Conservation (phyloP, 64 coral and sea anemone genomes). For the Montipora sp. region DNA sequence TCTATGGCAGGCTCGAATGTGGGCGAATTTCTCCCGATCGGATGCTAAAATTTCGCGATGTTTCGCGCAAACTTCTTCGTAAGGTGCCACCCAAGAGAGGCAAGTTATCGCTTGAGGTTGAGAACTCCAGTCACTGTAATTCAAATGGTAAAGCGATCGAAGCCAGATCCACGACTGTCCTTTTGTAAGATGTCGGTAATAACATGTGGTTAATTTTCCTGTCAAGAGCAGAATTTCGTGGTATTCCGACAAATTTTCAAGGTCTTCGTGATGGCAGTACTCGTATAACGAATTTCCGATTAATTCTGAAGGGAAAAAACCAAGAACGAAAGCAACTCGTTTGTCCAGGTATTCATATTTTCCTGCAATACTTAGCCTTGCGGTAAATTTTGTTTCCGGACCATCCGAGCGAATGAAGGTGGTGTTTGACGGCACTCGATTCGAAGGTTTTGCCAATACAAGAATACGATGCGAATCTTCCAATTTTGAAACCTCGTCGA, state of each 20-base stretch:
- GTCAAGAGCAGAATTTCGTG: background rate
- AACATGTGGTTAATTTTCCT: slow-evolving; percentile 23
- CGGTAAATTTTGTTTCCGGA: slow-evolving; percentile 10
- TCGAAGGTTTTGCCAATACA: slow-evolving; percentile 11
- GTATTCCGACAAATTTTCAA: slow-evolving; percentile 17
- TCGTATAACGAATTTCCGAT: slow-evolving; percentile 10
- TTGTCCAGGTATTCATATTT: slow-evolving; percentile 43
- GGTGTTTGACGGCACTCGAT: background rate
- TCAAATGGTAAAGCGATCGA: slow-evolving; percentile 3
- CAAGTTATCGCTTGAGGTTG: slow-evolving; percentile 13
- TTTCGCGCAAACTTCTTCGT: slow-evolving; percentile 11
- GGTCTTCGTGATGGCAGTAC: slow-evolving; percentile 21
- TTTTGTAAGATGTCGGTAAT: slow-evolving; percentile 23
- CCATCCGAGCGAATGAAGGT: background rate
- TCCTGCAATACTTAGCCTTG: background rate
- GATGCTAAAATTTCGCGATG: background rate
- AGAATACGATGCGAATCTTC: background rate
- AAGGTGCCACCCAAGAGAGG: background rate
- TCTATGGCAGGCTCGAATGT: background rate
- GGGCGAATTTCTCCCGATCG: background rate
- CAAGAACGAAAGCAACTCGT: slow-evolving; percentile 3
- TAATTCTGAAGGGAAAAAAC: slow-evolving; percentile 28
- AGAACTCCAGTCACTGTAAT: slow-evolving; percentile 27
- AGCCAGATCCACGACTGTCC: slow-evolving; percentile 41
- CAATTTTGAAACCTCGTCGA: background rate